phyloP scores from a whole-genome alignment of 2,113 vertebrate species.

The Manacus vitellinus region DNA sequence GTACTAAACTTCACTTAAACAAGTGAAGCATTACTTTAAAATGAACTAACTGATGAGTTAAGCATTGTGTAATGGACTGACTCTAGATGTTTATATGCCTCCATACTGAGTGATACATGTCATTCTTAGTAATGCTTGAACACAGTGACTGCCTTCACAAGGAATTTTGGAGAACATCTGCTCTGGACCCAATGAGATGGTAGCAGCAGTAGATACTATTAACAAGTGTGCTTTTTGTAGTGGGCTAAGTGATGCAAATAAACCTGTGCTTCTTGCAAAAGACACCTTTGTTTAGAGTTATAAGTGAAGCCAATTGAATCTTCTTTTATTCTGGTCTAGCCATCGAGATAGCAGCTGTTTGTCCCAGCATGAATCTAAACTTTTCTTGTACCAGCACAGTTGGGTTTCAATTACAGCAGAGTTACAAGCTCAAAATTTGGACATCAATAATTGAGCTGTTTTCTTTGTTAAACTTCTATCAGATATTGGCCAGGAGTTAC shows the following conservation, averaged over 20 bases:
- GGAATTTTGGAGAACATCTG: background rate
- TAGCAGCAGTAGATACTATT: background rate
- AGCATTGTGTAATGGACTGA: conserved; percentile 15
- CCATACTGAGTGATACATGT: background rate
- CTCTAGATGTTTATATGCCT: background rate
- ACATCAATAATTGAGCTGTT: background rate
- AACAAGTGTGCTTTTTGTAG: conserved; percentile 49
- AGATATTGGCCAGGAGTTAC: background rate
- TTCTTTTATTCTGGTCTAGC: background rate
- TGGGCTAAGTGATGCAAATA: background rate
- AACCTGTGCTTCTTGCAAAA: conserved; percentile 24
- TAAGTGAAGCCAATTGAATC: conserved; percentile 36
- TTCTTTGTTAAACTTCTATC: background rate
- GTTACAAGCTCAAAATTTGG: conserved; percentile 12
- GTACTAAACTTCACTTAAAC: background rate
- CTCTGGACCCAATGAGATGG: background rate
- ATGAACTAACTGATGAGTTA: background rate
- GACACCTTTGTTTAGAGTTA: conserved; percentile 45
- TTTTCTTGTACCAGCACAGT: conserved; percentile 26
- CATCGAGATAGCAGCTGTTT: conserved; percentile 25
- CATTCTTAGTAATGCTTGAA: background rate
- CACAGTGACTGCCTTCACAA: conserved; percentile 16
- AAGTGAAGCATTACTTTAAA: conserved; percentile 35
- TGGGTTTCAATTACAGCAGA: conserved; percentile 27
- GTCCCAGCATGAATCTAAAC: conserved; percentile 47